A percentile compares a stretch with the other conserved stretches of the same genome.
Conservation (phyloP, 2,888 invertebrate species). For the Ctena decussata region DNA sequence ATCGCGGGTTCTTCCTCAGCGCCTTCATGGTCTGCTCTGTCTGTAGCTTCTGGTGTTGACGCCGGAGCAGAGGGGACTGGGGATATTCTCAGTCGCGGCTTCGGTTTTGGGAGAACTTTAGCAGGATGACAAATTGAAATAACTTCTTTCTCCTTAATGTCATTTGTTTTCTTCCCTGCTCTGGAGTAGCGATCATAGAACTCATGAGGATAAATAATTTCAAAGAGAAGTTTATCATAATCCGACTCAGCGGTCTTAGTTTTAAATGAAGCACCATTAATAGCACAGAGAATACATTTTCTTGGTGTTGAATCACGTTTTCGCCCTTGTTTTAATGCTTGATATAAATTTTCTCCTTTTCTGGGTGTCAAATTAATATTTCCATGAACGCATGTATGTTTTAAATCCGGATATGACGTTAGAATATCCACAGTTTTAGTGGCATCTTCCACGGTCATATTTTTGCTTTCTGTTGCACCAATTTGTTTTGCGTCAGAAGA, state of each 20-base stretch:
- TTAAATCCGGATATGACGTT: neutral
- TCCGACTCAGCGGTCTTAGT: conserved; percentile 35
- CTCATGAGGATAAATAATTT: conserved; percentile 60
- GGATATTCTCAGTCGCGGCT: neutral
- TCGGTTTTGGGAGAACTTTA: conserved; percentile 24
- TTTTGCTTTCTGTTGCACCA: neutral
- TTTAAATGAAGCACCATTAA: conserved; percentile 47
- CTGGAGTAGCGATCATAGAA: conserved; percentile 57
- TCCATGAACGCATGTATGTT: neutral
- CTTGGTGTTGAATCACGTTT: neutral
- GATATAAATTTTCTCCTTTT: neutral
- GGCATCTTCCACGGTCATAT: too few species aligned
- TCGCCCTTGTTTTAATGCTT: neutral
- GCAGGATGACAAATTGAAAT: conserved; percentile 39
- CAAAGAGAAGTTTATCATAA: conserved; percentile 48
- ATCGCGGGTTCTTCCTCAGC: neutral
- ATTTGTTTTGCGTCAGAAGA: neutral
- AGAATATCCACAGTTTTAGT: too few species aligned
- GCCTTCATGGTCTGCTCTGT: neutral
- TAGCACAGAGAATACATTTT: conserved; percentile 47
- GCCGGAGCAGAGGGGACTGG: neutral
- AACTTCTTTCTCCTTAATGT: neutral
- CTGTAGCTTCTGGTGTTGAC: neutral
- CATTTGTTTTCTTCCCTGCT: conserved; percentile 27
- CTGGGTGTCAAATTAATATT: neutral